Evolutionary conservation across 2,113 vertebrate species (phyloP), one percentile per base, ranked within the genome.

Genomic region (Tenebrosternarchus preto): DNA sequence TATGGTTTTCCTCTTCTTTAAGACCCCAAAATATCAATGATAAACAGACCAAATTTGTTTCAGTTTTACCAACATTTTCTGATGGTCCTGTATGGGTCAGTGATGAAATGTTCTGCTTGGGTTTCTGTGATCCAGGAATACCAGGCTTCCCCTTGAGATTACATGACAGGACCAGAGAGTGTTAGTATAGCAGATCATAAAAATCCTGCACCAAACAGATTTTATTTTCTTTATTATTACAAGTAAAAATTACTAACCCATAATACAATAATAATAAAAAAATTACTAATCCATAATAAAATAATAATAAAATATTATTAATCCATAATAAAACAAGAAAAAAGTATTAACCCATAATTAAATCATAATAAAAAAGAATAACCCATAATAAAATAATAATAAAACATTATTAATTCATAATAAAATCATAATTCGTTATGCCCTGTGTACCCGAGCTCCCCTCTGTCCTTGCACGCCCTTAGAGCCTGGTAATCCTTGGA

Each of bases 401-500:
- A 50, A 15, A 50, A 50, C n/a, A n/a, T n/a, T n/a, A n/a, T n/a
- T 50, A 50, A 15, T 12, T 12, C 43, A 50, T 50, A 15, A 50
- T 50, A 36, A 36, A 2, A 50, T 15, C 1, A 15, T 50, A 50
- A 15, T 50, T 15, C 1, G 15, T 15, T 12, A 50, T 50, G 39
- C n/a, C 55, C 55, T 22, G 43, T 29, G 0, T 91, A 94, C 93
- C 77, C 80, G 89, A 64, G 71, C 78, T 69, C 93, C 93, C 46
- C n/a, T 82, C 1, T 64, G 81, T 80, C 93, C 93, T 78, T 88
- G 91, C 12, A 73, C 16, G 59, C 93, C 93, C 80, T 92, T 93
- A 25, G 72, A 56, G 69, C 92, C 92, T 70, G 79, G 75, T 1
- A 0, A 67, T 0, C 92, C 93, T 66, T 71, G 73, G 50, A 83